Conservation (phyloP, 1,140 invertebrate species). For the Solenopsis fugax region DNA sequence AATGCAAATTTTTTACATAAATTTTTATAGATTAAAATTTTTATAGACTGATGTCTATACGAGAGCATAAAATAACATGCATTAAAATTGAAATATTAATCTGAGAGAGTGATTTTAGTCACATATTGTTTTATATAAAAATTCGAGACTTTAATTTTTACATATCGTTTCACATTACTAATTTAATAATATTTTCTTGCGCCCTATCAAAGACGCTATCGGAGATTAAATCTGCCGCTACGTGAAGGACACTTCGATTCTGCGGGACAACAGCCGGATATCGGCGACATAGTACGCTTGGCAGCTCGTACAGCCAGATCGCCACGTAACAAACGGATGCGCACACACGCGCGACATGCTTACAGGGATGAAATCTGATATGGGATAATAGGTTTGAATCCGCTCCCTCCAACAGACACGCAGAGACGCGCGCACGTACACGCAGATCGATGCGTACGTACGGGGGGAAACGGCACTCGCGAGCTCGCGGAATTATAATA, state of each 20-base stretch:
- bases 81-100: background rate
- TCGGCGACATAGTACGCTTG: constrained; percentile 26
- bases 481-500: constrained; percentile 29
- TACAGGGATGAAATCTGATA: constrained; percentile 48
- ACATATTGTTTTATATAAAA: background rate
- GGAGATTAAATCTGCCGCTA: background rate
- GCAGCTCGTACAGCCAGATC: constrained; percentile 15
- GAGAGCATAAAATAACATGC: background rate
- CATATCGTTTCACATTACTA: constrained; percentile 10
- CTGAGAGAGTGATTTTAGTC: background rate
- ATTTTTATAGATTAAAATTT: background rate
- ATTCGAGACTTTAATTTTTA: background rate
- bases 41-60: background rate
- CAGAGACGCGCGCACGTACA: too few relatives aligned
- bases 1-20: background rate
- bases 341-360: constrained; percentile 39
- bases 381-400: constrained; percentile 58
- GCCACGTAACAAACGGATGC: constrained; percentile 46
- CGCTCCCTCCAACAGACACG: background rate
- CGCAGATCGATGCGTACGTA: background rate
- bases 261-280: constrained; percentile 25
- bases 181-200: background rate
- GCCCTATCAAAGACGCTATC: background rate
- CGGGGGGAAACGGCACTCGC: background rate
- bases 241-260: background rate